Conservation (phyloP, 2,888 invertebrate species). For the Leptinotarsa juncta region DNA sequence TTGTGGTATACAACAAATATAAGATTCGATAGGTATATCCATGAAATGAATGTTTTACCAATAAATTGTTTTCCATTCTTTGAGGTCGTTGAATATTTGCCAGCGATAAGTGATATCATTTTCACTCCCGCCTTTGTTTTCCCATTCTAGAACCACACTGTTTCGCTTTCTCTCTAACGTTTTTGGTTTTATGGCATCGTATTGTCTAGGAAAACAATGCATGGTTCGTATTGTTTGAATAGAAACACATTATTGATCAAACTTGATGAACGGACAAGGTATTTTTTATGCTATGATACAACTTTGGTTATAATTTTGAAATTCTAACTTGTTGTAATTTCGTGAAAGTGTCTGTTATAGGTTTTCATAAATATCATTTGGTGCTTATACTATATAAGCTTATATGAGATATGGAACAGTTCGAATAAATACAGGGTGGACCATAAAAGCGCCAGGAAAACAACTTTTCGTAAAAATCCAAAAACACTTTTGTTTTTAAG, state of each 20-base stretch:
- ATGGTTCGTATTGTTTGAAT: neutral
- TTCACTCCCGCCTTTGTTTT: slow-evolving; percentile 43
- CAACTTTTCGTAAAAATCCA: too few species aligned
- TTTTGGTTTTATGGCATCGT: slow-evolving; percentile 28
- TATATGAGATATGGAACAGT: too few species aligned
- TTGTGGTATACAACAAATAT: slow-evolving; percentile 14
- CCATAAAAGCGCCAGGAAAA: too few species aligned
- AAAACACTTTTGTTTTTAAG: too few species aligned
- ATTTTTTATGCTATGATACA: neutral
- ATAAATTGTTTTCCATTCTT: slow-evolving; percentile 55
- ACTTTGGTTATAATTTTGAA: neutral
- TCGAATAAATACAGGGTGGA: too few species aligned
- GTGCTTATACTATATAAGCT: too few species aligned
- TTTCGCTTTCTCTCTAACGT: slow-evolving; percentile 43
- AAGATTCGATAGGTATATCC: neutral
- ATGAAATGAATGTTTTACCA: slow-evolving; percentile 46
- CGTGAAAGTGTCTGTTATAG: too few species aligned
- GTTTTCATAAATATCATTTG: too few species aligned
- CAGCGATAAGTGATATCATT: slow-evolving; percentile 41
- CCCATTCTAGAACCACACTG: slow-evolving; percentile 50
- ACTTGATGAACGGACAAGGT: neutral
- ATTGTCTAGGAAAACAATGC: neutral
- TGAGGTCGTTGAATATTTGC: slow-evolving; percentile 50
- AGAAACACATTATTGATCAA: slow-evolving; percentile 5
- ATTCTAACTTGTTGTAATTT: too few species aligned